phyloP scores from a whole-genome alignment of 2,113 vertebrate species.

The Grus americana region DNA sequence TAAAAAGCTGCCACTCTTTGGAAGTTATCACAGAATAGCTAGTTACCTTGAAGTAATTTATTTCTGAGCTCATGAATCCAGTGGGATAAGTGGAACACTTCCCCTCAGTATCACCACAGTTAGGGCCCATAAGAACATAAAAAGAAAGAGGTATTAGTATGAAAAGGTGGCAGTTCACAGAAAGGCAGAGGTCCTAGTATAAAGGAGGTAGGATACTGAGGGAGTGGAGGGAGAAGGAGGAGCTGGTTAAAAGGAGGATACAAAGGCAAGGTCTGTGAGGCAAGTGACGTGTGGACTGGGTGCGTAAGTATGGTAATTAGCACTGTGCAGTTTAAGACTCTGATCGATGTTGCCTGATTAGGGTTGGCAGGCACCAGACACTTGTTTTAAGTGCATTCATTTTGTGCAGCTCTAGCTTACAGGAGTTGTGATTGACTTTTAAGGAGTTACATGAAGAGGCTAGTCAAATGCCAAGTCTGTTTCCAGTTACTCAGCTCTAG shows the following conservation, averaged over 20 bases:
- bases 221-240: neutral
- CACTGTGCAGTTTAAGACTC: neutral
- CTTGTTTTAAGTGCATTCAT: neutral
- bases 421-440: neutral
- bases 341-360: neutral
- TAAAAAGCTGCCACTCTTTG: neutral
- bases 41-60: neutral
- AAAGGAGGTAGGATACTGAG: neutral
- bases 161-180: neutral
- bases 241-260: neutral
- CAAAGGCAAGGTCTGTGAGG: neutral
- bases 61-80: neutral
- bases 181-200: neutral
- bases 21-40: neutral
- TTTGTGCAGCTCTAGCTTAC: neutral
- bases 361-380: neutral
- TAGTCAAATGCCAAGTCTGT: neutral
- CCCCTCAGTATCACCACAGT: neutral
- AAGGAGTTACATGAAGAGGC: neutral
- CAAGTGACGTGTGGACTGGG: neutral
- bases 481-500: neutral
- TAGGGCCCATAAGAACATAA: neutral
- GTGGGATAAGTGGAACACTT: neutral
- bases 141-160: neutral
- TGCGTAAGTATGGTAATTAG: neutral